Evolutionary conservation across 2,797 vertebrate genomes (phyloP).

Genomic region (Sebastes oblongus): DNA sequence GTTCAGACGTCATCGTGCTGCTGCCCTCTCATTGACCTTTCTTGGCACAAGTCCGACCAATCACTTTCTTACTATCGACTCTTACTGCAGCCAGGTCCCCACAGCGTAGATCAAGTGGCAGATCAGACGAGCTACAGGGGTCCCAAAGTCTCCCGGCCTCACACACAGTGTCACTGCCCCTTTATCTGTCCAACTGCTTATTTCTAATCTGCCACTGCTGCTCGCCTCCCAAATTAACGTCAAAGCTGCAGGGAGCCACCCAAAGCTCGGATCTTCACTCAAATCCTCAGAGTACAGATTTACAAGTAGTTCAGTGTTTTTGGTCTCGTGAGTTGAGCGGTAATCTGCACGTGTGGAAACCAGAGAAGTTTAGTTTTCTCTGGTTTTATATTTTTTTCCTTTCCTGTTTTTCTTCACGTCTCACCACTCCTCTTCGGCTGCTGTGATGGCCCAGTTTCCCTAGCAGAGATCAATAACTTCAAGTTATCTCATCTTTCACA

Average conservation of each 20-base stretch:
- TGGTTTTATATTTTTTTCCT: neutral
- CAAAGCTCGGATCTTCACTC: constrained; percentile 23
- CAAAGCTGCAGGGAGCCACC: constrained; percentile 40
- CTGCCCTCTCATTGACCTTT: neutral
- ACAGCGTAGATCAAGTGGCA: constrained; percentile 14
- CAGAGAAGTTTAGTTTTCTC: neutral
- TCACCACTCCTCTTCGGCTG: neutral
- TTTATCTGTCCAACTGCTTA: constrained; percentile 29
- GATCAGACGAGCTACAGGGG: constrained; percentile 42
- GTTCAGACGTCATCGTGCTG: neutral
- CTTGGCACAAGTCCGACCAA: neutral
- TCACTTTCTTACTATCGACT: constrained; percentile 14
- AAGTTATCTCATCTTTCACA: constrained; percentile 7
- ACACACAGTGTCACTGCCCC: neutral
- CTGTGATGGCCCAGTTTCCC: constrained; percentile 5
- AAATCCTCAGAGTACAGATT: constrained; percentile 37
- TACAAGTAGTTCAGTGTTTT: constrained; percentile 1
- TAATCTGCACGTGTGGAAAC: neutral
- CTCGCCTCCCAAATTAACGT: constrained; percentile 38
- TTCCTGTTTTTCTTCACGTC: neutral
- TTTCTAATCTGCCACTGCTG: constrained; percentile 49
- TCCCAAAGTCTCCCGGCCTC: constrained; percentile 12
- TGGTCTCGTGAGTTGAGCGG: neutral
- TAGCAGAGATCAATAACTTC: neutral
- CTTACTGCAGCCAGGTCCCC: constrained; percentile 9